Evolutionary conservation across 2,797 vertebrate genomes (phyloP).

Genomic region (Acanthurus lineatus): DNA sequence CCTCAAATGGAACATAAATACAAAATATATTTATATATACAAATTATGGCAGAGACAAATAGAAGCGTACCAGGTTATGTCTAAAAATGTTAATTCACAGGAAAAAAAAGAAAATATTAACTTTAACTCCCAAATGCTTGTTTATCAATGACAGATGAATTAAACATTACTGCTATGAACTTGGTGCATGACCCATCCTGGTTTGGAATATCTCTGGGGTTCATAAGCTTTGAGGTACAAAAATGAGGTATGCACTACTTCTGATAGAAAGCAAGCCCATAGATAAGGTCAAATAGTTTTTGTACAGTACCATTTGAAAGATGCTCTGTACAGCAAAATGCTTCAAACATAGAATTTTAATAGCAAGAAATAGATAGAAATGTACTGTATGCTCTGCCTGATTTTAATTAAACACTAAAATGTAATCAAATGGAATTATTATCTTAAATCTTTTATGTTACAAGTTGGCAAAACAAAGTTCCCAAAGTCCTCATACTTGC

Average conservation of each 20-base stretch:
- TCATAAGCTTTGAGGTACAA: conserved; percentile 70
- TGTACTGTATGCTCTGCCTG: conserved; percentile 10
- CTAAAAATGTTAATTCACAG: conserved; percentile 69
- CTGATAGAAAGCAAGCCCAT: conserved; percentile 51
- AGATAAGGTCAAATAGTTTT: conserved; percentile 27
- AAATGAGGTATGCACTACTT: conserved; percentile 71
- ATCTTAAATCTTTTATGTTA: conserved; percentile 29
- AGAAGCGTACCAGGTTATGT: conserved; percentile 68
- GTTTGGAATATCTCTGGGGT: conserved; percentile 40
- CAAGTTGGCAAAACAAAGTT: conserved; percentile 36
- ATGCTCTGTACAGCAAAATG: conserved; percentile 27
- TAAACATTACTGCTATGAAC: conserved; percentile 34
- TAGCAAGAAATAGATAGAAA: conserved; percentile 34
- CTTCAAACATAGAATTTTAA: conserved; percentile 27
- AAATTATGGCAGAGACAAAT: conserved; percentile 80
- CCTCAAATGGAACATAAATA: conserved; percentile 85
- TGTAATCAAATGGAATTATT: conserved; percentile 2
- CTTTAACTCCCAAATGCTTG: conserved; percentile 63
- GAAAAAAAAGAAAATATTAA: conserved; percentile 51
- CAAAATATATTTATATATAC: conserved; percentile 84
- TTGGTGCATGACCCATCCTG: conserved; percentile 23
- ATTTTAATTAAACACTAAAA: conserved; percentile 9
- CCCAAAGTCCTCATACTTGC: conserved; percentile 20
- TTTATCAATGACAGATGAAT: conserved; percentile 61
- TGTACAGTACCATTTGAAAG: conserved; percentile 45